Base-by-base conservation (phyloP, 2,113 vertebrate species). In the Ameiurus melas region DNA sequence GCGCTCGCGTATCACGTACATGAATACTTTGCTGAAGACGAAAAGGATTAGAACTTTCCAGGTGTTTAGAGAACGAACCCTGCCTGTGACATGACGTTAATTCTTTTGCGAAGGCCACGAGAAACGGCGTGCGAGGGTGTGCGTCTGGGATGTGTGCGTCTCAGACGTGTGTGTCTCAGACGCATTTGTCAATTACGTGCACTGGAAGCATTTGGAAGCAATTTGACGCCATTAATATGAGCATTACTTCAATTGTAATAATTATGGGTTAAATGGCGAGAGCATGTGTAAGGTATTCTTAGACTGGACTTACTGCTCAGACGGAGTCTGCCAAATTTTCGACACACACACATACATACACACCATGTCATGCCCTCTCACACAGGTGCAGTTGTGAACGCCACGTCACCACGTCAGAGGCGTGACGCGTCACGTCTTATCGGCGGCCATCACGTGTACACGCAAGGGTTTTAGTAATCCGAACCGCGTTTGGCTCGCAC, bases 181-280 rank as follows among this genome's bases (percentile, higher is more conserved):
- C 58, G 87, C 91, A 86, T 93, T 94, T 94, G 93, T 93, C 92
- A 91, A 89, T 92, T 91, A 84, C 90, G 86, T 85, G 62, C 92
- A 89, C 93, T 84, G 91, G 91, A 90, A 91, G 88, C 95, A 95
- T 96, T 94, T 95, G 95, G 95, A 96, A 95, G 94, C 94, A 94
- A 95, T 96, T 95, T 95, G 91, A 91, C 90, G 94, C 93, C 94
- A 94, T 95, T 96, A 95, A 95, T 94, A 95, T 95, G 94, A 93
- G 93, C 94, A 95, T 95, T 94, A 95, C 94, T 94, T 94, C 94
- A 96, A 95, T 95, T 95, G 93, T 95, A 27, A 93, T 94, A 95
- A 96, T 95, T 95, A 95, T 90, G 94, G 95, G 94, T 95, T 95
- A 95, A 96, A 95, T 93, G 94, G 92, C 89, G 92, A 91, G 92